These are phyloP conservation scores for Phalloptychus januarius DNA, from an alignment of 2,797 vertebrate genomes.

Conservation along the genomic window DNA sequence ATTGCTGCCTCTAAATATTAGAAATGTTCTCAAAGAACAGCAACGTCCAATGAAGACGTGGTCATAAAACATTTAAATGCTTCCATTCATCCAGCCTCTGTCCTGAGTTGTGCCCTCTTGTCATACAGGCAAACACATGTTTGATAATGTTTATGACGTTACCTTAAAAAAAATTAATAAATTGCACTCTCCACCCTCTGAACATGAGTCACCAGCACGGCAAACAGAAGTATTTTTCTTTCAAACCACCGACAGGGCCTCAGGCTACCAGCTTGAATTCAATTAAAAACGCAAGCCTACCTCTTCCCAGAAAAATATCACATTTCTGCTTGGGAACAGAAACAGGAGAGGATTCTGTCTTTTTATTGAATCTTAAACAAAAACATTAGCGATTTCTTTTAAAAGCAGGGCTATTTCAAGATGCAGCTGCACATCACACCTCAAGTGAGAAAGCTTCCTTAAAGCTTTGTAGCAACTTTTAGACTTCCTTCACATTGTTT, in stretches of 20 bases:
- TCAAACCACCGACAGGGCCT: conserved; percentile 35
- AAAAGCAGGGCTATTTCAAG: background rate
- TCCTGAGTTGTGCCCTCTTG: background rate
- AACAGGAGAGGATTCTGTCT: background rate
- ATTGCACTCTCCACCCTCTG: conserved; percentile 29
- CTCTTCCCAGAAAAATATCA: conserved; percentile 24
- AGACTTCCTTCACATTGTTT: background rate
- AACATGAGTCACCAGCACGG: conserved; percentile 10
- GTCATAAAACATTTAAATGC: background rate
- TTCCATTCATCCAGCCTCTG: background rate
- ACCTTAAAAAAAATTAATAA: conserved; percentile 4
- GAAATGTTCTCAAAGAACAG: background rate
- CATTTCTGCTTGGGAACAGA: background rate
- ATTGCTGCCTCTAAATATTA: background rate
- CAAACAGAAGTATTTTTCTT: conserved; percentile 41
- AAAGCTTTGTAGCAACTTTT: background rate
- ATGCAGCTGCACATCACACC: background rate
- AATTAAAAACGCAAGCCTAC: conserved; percentile 25
- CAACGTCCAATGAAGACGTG: background rate
- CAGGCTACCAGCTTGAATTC: conserved; percentile 28
- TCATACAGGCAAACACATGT: conserved; percentile 7
- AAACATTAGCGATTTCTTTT: background rate
- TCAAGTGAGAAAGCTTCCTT: background rate
- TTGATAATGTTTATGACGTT: conserved; percentile 5
- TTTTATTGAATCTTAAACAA: background rate